A percentile compares a stretch with the other conserved stretches of the same genome.
Evolutionary conservation across 2,797 vertebrate genomes (phyloP).

Genomic region (Sarcophilus harrisii): DNA sequence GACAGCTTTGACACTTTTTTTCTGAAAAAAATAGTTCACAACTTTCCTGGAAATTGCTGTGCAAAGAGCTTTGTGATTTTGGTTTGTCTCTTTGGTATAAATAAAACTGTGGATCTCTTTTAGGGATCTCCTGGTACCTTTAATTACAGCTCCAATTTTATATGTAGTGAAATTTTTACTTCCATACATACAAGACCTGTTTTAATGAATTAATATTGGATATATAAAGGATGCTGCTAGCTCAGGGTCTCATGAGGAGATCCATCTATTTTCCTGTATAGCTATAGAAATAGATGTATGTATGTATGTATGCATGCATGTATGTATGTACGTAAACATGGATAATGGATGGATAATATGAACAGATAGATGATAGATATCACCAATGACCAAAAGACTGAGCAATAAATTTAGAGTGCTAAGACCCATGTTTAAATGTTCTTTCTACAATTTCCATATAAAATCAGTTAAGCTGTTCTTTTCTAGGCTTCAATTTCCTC

Average conservation of each 20-base stretch:
- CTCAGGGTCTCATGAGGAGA: conserved; percentile 20
- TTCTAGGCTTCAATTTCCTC: not conserved
- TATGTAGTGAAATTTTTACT: conserved; percentile 13
- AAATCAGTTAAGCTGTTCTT: not conserved
- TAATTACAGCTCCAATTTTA: conserved; percentile 21
- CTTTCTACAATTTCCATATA: not conserved
- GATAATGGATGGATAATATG: not conserved
- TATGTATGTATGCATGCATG: too few species aligned
- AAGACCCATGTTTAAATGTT: not conserved
- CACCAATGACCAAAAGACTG: not conserved
- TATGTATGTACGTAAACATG: too few species aligned
- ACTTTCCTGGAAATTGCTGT: conserved; percentile 57
- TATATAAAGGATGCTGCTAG: conserved; percentile 31
- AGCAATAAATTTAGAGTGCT: not conserved
- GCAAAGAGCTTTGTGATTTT: not conserved
- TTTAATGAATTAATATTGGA: conserved; percentile 43
- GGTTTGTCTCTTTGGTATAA: conserved; percentile 23
- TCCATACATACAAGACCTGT: not conserved
- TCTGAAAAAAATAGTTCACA: conserved; percentile 52
- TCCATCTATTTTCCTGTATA: not conserved
- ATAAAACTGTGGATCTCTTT: conserved; percentile 27
- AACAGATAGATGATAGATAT: not conserved
- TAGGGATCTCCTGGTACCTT: not conserved
- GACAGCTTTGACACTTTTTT: conserved; percentile 55
- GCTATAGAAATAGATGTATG: not conserved